Conservation (phyloP, 2,113 vertebrate genomes). For the Ochotona princeps region DNA sequence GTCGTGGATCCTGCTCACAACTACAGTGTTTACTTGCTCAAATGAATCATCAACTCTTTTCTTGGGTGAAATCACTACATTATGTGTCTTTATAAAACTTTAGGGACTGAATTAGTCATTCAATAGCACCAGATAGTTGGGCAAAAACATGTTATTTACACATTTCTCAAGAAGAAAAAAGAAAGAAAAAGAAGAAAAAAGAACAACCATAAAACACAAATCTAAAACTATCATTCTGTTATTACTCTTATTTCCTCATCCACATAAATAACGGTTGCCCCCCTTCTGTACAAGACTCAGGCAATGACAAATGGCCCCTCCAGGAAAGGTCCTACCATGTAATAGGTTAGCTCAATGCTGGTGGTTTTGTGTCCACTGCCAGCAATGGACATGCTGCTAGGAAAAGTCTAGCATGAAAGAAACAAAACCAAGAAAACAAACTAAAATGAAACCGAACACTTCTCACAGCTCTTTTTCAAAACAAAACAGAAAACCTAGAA, state of each 20-base stretch:
- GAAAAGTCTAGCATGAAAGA: conserved; percentile 77
- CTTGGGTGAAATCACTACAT: conserved; percentile 23
- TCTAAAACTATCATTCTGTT: conserved; percentile 49
- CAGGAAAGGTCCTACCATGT: conserved; percentile 40
- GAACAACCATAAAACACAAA: conserved; percentile 60
- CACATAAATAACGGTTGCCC: conserved; percentile 73
- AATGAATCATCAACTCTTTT: conserved; percentile 59
- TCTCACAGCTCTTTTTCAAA: conserved; percentile 44
- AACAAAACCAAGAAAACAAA: conserved; percentile 57
- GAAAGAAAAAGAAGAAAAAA: background rate
- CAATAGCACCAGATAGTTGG: conserved; percentile 83
- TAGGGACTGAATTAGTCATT: conserved; percentile 75
- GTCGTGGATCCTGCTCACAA: conserved; percentile 16
- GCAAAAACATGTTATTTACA: conserved; percentile 62
- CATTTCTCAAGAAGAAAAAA: conserved; percentile 72
- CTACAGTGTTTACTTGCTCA: conserved; percentile 35
- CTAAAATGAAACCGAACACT: conserved; percentile 22
- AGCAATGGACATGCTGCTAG: conserved; percentile 80
- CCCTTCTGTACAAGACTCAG: conserved; percentile 65
- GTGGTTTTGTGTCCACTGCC: conserved; percentile 83
- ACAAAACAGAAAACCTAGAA: background rate
- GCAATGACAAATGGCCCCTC: conserved; percentile 73
- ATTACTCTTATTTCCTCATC: conserved; percentile 58
- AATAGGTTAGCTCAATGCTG: conserved; percentile 78
- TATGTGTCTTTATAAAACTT: conserved; percentile 73